These are phyloP conservation scores for Parasteatoda tepidariorum DNA, from an alignment of 1,140 invertebrate genomes.

Conservation along the genomic window DNA sequence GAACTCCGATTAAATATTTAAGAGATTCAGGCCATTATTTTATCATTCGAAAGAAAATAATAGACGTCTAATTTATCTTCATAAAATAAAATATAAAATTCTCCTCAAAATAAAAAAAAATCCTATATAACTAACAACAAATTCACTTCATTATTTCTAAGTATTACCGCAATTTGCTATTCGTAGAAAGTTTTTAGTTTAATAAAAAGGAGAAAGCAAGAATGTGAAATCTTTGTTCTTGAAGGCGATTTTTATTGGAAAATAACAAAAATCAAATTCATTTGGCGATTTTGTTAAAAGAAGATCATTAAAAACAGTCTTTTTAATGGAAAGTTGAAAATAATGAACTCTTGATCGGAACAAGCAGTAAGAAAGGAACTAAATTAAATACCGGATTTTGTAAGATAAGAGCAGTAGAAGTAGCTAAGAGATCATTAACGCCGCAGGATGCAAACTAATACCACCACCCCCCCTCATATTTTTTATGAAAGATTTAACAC, in stretches of 20 bases:
- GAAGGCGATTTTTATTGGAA: conserved; percentile 9
- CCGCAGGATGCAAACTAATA: conserved; percentile 28
- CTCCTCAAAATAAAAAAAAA: no score
- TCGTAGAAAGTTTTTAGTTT: no score
- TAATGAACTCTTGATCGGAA: conserved; percentile 16
- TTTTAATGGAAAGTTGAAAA: neutral
- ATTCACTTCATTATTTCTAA: conserved; percentile 34
- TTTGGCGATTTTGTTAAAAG: neutral
- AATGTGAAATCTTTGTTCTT: conserved; percentile 15
- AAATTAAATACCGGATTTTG: conserved; percentile 41
- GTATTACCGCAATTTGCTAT: conserved; percentile 35
- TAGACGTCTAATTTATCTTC: no score
- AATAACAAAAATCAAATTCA: conserved; percentile 41
- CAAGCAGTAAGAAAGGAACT: neutral
- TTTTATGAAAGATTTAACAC: no score
- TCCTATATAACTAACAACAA: conserved; percentile 5
- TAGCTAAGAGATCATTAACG: conserved; percentile 35
- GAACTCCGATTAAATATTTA: no score
- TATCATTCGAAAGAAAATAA: no score
- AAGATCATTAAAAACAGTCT: conserved; percentile 34
- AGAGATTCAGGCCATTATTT: no score
- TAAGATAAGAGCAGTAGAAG: conserved; percentile 15
- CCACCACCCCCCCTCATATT: neutral
- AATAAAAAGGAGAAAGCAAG: no score
- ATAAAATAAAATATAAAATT: no score